A percentile compares a stretch with the other conserved stretches of the same genome.
Evolutionary conservation across 2,797 vertebrate species (phyloP).

Genomic region (Ptychobarbus kaznakovi): DNA sequence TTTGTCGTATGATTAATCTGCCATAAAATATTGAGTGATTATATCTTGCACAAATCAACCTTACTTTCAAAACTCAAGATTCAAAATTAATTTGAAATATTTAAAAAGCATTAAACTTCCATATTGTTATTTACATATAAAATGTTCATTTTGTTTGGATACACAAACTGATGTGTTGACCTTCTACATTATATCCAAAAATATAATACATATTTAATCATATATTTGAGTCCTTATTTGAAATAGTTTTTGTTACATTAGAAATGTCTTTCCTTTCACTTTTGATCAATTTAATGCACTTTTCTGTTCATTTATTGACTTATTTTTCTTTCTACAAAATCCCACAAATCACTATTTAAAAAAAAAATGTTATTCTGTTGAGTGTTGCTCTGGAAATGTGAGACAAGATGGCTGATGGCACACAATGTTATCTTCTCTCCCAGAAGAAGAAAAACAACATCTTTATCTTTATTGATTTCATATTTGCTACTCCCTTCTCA

Average conservation of each 20-base stretch:
- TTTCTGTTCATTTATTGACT: neutral
- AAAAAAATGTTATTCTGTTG: neutral
- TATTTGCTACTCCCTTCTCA: slow-evolving; percentile 29
- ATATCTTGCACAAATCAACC: neutral
- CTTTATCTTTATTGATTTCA: slow-evolving; percentile 21
- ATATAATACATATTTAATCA: neutral
- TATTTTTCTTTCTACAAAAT: too few species aligned
- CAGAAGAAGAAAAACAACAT: neutral
- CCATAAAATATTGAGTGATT: neutral
- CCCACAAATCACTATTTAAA: too few species aligned
- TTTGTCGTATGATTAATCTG: neutral
- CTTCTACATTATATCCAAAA: neutral
- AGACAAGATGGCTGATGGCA: neutral
- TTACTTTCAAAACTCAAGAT: neutral
- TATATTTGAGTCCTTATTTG: too few species aligned
- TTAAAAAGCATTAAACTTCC: neutral
- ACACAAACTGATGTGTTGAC: neutral
- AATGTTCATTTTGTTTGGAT: neutral
- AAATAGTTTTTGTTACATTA: too few species aligned
- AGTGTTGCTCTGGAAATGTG: neutral
- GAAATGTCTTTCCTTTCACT: neutral
- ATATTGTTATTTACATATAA: neutral
- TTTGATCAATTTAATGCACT: neutral
- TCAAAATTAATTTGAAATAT: neutral
- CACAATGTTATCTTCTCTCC: neutral